Evolutionary conservation across 2,888 invertebrate species (phyloP), one percentile per base, ranked within the genome.

Genomic region (Drosophila flavopinicola): DNA sequence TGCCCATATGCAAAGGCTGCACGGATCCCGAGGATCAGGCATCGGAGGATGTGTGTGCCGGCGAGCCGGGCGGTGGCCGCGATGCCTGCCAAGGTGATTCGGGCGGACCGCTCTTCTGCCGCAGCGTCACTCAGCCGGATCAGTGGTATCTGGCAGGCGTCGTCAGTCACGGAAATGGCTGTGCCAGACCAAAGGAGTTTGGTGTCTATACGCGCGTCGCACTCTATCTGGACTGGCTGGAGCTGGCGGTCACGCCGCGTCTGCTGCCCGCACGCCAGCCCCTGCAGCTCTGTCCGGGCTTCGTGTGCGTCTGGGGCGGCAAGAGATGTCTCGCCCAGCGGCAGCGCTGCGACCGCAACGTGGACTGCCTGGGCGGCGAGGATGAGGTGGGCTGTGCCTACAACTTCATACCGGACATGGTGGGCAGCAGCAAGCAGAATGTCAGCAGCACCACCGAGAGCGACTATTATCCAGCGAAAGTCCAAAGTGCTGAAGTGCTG

Each of bases 111-210:
- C 93, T 97, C 44, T 93, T 96, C 90, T 97, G 97, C 91, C 94
- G 93, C 88, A 94, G 95, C 90, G 94, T 94, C 33, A 92, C 92
- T 57, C 93, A 93, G 83, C 90, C 92, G 0, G 93, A 93, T 66
- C 94, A 95, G 85, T 96, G 95, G 95, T 96, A 96, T 88, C 92
- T 96, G 63, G 96, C 95, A 4, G 97, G 97, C 0, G 93, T 97
- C 47, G 96, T 97, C 0, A 96, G 96, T 85, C 96, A 97, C 86
- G 97, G 97, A 20, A 94, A 96, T 79, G 97, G 97, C 2, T 97
- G 97, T 90, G 97, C 94, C 15, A 93, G 95, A 70, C 94, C 95
- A 48, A 92, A 93, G 63, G 95, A 96, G 88, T 95, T 96, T 13
- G 97, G 97, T 1, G 96, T 94, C 41, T 97, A 97, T 84, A 96